These are phyloP conservation scores for Sinocyclocheilus rhinocerous DNA, from an alignment of 2,113 vertebrate species.

Conservation along the genomic window DNA sequence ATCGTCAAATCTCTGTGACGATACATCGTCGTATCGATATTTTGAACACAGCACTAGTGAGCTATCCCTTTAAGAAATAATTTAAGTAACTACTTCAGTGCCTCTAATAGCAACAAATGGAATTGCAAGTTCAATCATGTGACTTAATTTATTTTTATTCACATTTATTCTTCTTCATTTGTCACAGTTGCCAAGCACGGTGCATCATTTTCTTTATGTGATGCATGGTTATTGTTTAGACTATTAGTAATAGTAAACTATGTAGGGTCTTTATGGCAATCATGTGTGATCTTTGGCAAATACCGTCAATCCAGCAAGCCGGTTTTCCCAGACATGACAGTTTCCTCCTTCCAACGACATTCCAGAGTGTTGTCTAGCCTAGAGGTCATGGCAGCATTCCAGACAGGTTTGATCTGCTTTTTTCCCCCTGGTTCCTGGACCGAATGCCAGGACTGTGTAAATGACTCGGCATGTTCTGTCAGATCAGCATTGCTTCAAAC, in stretches of 20 bases:
- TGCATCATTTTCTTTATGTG: no score
- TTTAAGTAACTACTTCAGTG: neutral
- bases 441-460: constrained; percentile 33
- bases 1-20: no score
- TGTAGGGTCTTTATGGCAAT: neutral
- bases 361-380: neutral
- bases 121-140: neutral
- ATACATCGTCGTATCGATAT: no score
- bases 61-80: no score
- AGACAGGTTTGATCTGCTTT: constrained; percentile 46
- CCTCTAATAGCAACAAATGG: neutral
- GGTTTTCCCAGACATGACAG: neutral
- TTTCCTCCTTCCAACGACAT: neutral
- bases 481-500: neutral
- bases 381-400: constrained; percentile 25
- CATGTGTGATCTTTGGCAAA: neutral
- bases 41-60: no score
- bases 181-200: neutral
- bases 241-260: neutral
- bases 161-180: neutral
- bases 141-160: neutral
- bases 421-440: neutral
- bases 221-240: neutral
- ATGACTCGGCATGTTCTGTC: neutral
- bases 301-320: neutral